Conservation (phyloP, 2,797 vertebrate genomes). For the Hoplostethus atlanticus region DNA sequence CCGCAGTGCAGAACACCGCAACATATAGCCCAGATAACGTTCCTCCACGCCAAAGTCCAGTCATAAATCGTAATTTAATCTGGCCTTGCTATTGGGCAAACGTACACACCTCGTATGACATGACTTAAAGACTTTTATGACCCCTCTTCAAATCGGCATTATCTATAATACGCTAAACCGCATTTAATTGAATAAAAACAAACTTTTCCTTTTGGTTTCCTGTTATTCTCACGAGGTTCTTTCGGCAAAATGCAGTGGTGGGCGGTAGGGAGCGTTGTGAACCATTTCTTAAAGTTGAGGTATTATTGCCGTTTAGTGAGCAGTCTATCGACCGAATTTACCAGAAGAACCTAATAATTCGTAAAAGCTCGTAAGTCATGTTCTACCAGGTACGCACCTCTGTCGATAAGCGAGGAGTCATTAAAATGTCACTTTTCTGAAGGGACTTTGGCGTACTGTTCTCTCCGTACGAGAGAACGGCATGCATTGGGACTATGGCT, state of each 20-base stretch:
- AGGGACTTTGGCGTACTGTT: background rate
- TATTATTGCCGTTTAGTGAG: too few species aligned
- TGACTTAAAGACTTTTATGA: background rate
- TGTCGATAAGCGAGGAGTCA: too few species aligned
- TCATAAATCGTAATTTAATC: background rate
- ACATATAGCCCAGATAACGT: slow-evolving; percentile 37
- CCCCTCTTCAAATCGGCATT: background rate
- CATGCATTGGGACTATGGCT: background rate
- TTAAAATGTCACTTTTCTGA: too few species aligned
- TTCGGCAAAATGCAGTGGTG: too few species aligned
- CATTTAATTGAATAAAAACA: too few species aligned
- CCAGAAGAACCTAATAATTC: too few species aligned
- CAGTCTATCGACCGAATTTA: too few species aligned
- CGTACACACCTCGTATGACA: accelerated
- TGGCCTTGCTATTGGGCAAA: background rate
- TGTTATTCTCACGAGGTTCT: too few species aligned
- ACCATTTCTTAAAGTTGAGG: too few species aligned
- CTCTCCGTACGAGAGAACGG: background rate
- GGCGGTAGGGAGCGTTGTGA: too few species aligned
- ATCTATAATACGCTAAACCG: background rate
- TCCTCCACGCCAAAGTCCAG: background rate
- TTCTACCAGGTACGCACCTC: background rate
- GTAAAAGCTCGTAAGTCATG: background rate
- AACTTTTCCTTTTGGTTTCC: too few species aligned
- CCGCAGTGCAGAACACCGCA: slow-evolving; percentile 81